Base-by-base conservation (phyloP, 2,797 vertebrate genomes). In the Sphenopsis melanotis region DNA sequence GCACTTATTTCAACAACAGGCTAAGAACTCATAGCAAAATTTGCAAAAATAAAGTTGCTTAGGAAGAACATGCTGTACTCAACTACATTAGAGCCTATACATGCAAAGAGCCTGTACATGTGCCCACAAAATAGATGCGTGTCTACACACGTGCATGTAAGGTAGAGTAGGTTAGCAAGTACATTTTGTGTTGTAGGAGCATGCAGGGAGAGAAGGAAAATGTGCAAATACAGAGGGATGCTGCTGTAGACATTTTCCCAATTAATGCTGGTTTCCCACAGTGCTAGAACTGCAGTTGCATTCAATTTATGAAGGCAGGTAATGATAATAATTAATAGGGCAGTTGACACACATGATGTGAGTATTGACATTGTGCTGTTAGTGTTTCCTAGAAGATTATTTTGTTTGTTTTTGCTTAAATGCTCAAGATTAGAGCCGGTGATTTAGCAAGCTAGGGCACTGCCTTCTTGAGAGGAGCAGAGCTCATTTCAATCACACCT, bases 401-500 rank as follows among this genome's bases (percentile, higher is more conserved):
- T 96, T 93, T 97, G 96, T 98, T 98, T 97, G 95, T 64, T 97
- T 97, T 97, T 87, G 63, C 85, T 93, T 93, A 96, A 97, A 74
- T 93, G 94, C 94, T 91, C 61, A 89, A 96, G 96, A 97, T 97
- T 92, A 94, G 76, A 96, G 90, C 36, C 6, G 4, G 88, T 95
- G 91, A 97, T 97, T 97, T 96, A 97, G 87, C 49, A 93, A 94
- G 90, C 46, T 13, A 56, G 77, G 83, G 94, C 93, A 93, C 37
- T 56, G 50, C 66, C 80, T 97, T 91, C 94, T 91, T 66, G 11
- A 97, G 88, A 82, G 70, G 81, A 96, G 92, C 92, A 87, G 85
- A 94, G 78, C 87, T 90, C 87, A 53, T 97, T 97, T 97, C 96
- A 95, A 83, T 97, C 96, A 97, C 95, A 97, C 97, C 94, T 97